Conservation (phyloP, 2,797 vertebrate species). For the Melanotaenia pygmaea region DNA sequence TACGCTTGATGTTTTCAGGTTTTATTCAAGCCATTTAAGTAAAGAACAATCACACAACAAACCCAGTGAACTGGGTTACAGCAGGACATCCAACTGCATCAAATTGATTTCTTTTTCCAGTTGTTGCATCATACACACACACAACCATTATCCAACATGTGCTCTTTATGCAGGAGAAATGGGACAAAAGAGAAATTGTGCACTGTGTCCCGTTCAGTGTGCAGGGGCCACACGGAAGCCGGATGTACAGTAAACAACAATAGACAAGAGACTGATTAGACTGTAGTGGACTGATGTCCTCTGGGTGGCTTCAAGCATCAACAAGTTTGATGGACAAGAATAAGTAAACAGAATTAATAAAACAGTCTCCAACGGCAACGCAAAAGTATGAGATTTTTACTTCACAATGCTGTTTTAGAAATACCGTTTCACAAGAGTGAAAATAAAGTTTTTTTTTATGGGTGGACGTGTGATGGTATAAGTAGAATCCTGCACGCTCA, state of each 20-base stretch:
- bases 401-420: too few species aligned
- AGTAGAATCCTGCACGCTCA: too few species aligned
- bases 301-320: constrained; percentile 23
- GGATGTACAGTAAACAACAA: not conserved
- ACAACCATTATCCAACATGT: not conserved
- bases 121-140: not conserved
- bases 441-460: too few species aligned
- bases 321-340: not conserved
- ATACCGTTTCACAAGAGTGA: too few species aligned
- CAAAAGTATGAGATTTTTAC: too few species aligned
- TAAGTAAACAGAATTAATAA: not conserved
- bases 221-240: not conserved
- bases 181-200: not conserved
- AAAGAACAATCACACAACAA: not conserved
- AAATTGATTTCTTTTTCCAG: not conserved
- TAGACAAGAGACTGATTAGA: not conserved
- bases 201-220: not conserved
- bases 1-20: too few species aligned
- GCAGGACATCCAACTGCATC: not conserved
- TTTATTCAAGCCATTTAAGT: not conserved
- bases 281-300: not conserved
- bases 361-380: too few species aligned
- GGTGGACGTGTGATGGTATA: too few species aligned
- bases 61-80: not conserved
- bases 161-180: not conserved